phyloP scores from a whole-genome alignment of 2,113 vertebrate genomes.

The Pandion haliaetus region DNA sequence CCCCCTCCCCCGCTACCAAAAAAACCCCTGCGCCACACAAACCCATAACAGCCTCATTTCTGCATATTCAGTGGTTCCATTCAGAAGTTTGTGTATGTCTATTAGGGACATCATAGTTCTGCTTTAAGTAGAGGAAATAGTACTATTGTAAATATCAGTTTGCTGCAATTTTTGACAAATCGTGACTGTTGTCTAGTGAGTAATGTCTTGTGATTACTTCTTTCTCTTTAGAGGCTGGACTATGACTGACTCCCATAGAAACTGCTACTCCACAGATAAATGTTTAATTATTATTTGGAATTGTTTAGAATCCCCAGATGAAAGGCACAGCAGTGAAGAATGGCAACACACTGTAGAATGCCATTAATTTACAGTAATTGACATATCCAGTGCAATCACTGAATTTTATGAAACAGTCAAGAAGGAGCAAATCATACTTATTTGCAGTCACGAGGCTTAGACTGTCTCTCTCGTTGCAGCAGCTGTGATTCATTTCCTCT shows the following conservation, averaged over 20 bases:
- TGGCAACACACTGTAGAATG: not conserved
- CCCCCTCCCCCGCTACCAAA: too few species aligned
- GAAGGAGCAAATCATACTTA: not conserved
- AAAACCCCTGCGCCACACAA: too few species aligned
- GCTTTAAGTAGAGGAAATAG: not conserved
- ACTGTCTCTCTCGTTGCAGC: not conserved
- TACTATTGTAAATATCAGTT: not conserved
- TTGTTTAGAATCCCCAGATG: not conserved
- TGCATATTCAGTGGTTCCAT: not conserved
- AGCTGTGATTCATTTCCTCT: not conserved
- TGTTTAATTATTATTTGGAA: conserved; percentile 45
- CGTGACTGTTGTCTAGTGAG: not conserved
- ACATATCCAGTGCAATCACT: conserved; percentile 2
- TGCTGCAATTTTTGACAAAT: not conserved
- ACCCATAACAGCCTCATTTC: too few species aligned
- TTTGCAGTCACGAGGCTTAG: not conserved
- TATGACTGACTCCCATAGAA: not conserved
- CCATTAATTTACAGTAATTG: conserved; percentile 38
- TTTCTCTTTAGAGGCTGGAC: not conserved
- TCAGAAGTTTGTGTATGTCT: not conserved
- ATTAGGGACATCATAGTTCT: not conserved
- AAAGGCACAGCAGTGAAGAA: not conserved
- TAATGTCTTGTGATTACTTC: not conserved
- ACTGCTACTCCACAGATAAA: not conserved
- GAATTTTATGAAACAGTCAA: not conserved